phyloP scores from a whole-genome alignment of 2,888 invertebrate species.

The Prosapia bicincta region DNA sequence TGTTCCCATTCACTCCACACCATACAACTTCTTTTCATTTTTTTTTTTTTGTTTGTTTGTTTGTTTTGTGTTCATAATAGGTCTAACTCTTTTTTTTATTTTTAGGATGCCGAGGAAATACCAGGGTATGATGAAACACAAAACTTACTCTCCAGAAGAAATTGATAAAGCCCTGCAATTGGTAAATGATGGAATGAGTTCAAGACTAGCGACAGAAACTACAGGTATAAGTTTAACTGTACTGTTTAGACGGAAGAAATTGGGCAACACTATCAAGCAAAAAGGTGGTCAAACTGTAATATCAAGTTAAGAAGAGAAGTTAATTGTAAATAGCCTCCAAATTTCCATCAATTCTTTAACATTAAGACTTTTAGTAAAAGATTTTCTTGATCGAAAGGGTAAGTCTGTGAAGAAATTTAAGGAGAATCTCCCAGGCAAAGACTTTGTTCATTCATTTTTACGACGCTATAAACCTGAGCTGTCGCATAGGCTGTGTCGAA shows the following conservation, averaged over 20 bases:
- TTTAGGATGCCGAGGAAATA: conserved; percentile 9
- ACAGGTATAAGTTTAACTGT: conserved; percentile 17
- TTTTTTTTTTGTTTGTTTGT: no score
- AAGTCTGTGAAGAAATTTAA: not conserved
- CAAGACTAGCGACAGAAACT: conserved; percentile 8
- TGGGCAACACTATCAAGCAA: conserved; percentile 7
- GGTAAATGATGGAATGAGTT: not conserved
- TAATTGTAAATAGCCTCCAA: not conserved
- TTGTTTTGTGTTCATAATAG: no score
- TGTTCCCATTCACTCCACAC: not conserved
- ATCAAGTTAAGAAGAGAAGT: not conserved
- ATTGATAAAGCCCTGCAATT: not conserved
- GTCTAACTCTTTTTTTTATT: not conserved
- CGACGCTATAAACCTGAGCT: not conserved
- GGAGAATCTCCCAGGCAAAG: not conserved
- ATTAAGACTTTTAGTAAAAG: not conserved
- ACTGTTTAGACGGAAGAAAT: conserved; percentile 25
- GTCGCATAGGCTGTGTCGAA: not conserved
- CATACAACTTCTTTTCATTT: no score
- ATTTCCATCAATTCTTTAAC: not conserved
- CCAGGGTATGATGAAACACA: not conserved
- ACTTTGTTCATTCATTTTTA: conserved; percentile 2
- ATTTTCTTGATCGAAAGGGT: not conserved
- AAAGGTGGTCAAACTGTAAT: conserved; percentile 12
- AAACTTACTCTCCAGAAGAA: not conserved